Conservation (phyloP, 2,113 vertebrate genomes). For the Gymnogyps californianus region DNA sequence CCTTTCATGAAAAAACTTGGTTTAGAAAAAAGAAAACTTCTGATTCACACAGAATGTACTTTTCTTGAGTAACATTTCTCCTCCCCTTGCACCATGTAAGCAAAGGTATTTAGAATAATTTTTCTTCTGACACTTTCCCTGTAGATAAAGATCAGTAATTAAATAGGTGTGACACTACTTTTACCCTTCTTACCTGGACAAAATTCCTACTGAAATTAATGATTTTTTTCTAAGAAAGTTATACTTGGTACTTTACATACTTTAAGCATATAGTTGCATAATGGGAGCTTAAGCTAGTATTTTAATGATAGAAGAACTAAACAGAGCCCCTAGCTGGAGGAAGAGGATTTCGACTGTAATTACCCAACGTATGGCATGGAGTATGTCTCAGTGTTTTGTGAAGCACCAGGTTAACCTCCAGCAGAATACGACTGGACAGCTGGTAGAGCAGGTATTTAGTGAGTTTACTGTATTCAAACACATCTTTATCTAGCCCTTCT, state of each 20-base stretch:
- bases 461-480: slow-evolving; percentile 59
- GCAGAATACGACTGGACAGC: background rate
- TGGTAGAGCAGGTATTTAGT: slow-evolving; percentile 44
- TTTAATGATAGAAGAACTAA: background rate
- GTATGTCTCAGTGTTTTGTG: background rate
- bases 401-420: background rate
- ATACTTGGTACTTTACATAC: background rate
- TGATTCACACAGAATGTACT: background rate
- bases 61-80: background rate
- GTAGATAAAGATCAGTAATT: background rate
- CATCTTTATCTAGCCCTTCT: slow-evolving; percentile 86
- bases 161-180: background rate
- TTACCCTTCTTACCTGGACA: background rate
- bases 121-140: background rate
- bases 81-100: background rate
- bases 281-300: background rate
- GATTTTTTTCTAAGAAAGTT: background rate
- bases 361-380: background rate
- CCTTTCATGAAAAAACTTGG: background rate
- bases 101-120: background rate
- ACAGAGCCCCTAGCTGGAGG: background rate
- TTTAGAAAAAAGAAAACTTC: background rate
- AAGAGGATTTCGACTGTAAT: background rate
- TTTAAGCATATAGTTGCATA: background rate
- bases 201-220: background rate